Evolutionary conservation across 2,888 invertebrate species (phyloP).

Genomic region (Timandra comae): DNA sequence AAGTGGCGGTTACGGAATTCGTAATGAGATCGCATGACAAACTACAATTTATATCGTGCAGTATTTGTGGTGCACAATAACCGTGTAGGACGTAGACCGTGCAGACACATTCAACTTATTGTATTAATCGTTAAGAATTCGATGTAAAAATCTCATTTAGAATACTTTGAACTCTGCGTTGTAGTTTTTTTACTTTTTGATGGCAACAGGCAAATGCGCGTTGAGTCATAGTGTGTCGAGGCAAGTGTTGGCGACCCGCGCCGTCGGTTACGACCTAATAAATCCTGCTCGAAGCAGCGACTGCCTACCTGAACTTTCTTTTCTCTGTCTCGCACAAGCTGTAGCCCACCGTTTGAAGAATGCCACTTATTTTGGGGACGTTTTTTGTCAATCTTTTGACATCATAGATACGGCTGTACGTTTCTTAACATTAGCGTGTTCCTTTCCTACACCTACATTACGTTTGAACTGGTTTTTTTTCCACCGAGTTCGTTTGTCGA

Average conservation of each 20-base stretch:
- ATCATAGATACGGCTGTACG: slow-evolving; percentile 21
- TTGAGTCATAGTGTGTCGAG: slow-evolving; percentile 30
- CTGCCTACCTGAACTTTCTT: slow-evolving; percentile 71
- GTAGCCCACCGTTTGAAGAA: slow-evolving; percentile 40
- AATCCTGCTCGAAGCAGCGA: slow-evolving; percentile 54
- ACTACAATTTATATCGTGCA: no score
- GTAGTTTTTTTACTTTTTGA: slow-evolving; percentile 23
- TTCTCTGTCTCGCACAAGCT: slow-evolving; percentile 63
- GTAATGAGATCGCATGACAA: no score
- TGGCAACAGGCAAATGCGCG: slow-evolving; percentile 31
- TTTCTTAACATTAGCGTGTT: slow-evolving; percentile 11
- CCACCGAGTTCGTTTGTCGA: neutral
- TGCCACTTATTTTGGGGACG: slow-evolving; percentile 37
- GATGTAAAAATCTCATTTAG: slow-evolving; percentile 6
- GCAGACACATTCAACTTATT: no score
- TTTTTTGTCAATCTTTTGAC: slow-evolving; percentile 40
- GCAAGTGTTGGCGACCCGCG: slow-evolving; percentile 57
- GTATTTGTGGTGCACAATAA: no score
- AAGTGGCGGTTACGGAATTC: no score
- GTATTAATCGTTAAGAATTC: neutral
- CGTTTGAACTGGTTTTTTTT: slow-evolving; percentile 9
- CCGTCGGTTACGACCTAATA: slow-evolving; percentile 73
- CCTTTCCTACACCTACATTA: slow-evolving; percentile 11
- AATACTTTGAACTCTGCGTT: slow-evolving; percentile 1
- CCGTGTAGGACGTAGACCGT: no score